A percentile compares a stretch with the other conserved stretches of the same genome.
Conservation (phyloP, 1,140 invertebrate species). For the Formica exsecta region DNA sequence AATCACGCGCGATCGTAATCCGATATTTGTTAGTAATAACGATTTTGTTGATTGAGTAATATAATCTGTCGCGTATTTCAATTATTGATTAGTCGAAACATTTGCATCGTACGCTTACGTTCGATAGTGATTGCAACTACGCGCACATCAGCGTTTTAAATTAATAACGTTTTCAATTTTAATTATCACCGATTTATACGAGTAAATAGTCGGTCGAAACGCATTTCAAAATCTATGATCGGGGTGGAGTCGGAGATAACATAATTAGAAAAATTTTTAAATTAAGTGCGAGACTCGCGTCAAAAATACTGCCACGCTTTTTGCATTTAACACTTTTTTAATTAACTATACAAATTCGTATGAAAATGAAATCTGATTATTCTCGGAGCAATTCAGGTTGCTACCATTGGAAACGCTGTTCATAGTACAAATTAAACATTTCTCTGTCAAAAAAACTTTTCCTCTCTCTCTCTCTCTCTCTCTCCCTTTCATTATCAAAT, state of each 20-base stretch:
- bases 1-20: background rate
- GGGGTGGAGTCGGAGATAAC: too few relatives aligned
- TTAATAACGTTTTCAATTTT: background rate
- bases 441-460: background rate
- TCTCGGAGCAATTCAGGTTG: background rate
- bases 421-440: background rate
- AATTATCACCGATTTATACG: background rate
- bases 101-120: too few relatives aligned
- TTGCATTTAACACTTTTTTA: background rate
- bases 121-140: conserved; percentile 1
- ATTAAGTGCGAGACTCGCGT: background rate
- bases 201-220: background rate
- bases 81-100: background rate
- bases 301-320: too few relatives aligned
- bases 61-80: conserved; percentile 3
- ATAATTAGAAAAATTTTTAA: background rate
- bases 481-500: background rate
- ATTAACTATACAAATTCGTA: background rate
- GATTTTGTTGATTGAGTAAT: background rate
- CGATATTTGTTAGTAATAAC: conserved; percentile 15
- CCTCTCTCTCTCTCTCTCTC: too few relatives aligned
- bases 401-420: background rate
- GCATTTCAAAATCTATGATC: background rate
- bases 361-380: background rate
- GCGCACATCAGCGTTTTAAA: background rate